Conservation (phyloP, 2,113 vertebrate genomes). For the Cheirogaleus medius region DNA sequence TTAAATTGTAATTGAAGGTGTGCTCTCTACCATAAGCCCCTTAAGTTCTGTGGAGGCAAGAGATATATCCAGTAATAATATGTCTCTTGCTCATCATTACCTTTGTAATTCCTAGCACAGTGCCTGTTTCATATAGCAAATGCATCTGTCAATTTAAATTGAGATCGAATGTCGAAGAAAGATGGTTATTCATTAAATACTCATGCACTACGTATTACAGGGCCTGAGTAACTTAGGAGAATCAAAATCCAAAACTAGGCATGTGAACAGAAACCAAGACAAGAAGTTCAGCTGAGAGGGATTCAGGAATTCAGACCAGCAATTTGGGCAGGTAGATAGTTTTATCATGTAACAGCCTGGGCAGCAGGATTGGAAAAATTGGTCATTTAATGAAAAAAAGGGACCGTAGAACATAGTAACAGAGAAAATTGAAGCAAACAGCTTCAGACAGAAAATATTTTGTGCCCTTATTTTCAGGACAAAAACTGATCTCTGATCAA, state of each 20-base stretch:
- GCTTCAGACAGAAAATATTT: neutral
- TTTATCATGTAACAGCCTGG: neutral
- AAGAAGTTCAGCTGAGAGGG: neutral
- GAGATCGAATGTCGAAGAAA: neutral
- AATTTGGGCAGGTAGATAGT: neutral
- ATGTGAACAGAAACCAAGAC: neutral
- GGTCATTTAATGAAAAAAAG: neutral
- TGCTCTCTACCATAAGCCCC: neutral
- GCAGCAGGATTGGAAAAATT: neutral
- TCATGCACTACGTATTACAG: neutral
- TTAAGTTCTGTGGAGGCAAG: conserved; percentile 1
- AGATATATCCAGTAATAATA: neutral
- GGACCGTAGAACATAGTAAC: neutral
- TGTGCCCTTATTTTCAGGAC: neutral
- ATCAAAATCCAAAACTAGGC: neutral
- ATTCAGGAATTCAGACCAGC: neutral
- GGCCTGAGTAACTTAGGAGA: neutral
- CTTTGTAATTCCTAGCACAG: neutral
- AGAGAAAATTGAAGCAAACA: neutral
- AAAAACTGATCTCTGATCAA: neutral
- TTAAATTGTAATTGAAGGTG: neutral
- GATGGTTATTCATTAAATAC: neutral
- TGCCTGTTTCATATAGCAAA: neutral
- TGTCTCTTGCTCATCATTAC: neutral
- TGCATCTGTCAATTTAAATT: neutral